Percentiles rank a stretch among this genome's conserved stretches.
Conservation (phyloP, 1,140 invertebrate species). For the Dryas iulia region DNA sequence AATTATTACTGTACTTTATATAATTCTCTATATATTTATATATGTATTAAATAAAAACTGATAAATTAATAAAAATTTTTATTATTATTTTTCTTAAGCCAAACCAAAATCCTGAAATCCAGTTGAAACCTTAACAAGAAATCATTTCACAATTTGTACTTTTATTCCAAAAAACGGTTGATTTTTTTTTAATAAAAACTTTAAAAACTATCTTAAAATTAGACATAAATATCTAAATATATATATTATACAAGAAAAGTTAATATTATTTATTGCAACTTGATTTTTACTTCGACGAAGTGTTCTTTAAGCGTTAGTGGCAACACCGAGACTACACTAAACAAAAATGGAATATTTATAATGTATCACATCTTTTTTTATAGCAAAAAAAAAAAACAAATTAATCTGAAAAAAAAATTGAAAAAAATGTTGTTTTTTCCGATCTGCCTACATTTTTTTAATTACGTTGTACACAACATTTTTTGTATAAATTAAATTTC, state of each 20-base stretch:
- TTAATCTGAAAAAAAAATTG: constrained; percentile 8
- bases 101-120: not conserved
- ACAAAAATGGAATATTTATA: constrained; percentile 52
- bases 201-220: constrained; percentile 33
- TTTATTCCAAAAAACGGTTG: constrained; percentile 15
- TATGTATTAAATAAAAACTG: no score
- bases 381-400: not conserved
- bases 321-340: constrained; percentile 39
- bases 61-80: no score
- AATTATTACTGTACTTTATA: not conserved
- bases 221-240: constrained; percentile 42
- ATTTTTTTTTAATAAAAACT: constrained; percentile 10
- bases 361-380: constrained; percentile 42
- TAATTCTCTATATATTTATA: not conserved
- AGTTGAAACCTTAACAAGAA: constrained; percentile 17
- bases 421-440: not conserved
- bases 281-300: constrained; percentile 2
- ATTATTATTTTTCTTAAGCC: not conserved
- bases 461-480: not conserved
- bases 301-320: constrained; percentile 7
- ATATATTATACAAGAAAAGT: constrained; percentile 33
- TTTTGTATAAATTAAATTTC: not conserved
- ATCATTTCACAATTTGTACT: constrained; percentile 19
- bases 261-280: constrained; percentile 44
- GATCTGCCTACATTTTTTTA: not conserved